These are phyloP conservation scores for Lithobates sylvaticus DNA, from an alignment of 2,797 vertebrate species.

Conservation along the genomic window DNA sequence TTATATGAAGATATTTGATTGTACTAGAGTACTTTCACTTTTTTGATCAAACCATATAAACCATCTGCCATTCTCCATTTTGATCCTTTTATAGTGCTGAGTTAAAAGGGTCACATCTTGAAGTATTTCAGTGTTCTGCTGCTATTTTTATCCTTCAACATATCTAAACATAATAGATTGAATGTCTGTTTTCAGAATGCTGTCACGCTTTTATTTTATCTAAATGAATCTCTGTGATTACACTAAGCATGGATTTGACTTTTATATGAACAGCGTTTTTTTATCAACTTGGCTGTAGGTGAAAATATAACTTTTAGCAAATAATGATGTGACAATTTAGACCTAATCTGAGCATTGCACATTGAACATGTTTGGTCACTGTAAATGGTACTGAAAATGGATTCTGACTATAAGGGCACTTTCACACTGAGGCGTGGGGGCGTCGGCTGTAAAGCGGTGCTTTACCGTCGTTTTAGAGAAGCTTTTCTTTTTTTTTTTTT, in stretches of 20 bases:
- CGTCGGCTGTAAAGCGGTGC: no score
- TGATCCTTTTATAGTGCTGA: not conserved
- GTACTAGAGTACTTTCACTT: slow-evolving; percentile 5
- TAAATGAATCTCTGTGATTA: slow-evolving; percentile 4
- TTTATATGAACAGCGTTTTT: not conserved
- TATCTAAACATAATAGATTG: slow-evolving; percentile 8
- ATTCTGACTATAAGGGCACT: no score
- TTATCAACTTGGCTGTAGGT: not conserved
- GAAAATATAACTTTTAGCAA: not conserved
- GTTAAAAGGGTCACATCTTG: slow-evolving; percentile 43
- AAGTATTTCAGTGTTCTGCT: slow-evolving; percentile 26
- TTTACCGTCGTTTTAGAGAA: no score
- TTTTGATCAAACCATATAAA: not conserved
- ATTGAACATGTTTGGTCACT: not conserved
- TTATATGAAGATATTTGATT: slow-evolving; percentile 8
- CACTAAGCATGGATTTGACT: not conserved
- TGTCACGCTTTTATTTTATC: not conserved
- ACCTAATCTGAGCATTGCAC: not conserved
- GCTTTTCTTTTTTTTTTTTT: no score
- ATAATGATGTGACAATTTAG: not conserved
- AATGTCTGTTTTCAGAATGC: not conserved
- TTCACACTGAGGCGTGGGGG: no score
- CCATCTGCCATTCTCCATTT: slow-evolving; percentile 32
- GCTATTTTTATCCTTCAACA: slow-evolving; percentile 24
- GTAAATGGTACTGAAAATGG: no score